Conservation (phyloP, 2,888 invertebrate genomes). For the Ferrisia virgata region DNA sequence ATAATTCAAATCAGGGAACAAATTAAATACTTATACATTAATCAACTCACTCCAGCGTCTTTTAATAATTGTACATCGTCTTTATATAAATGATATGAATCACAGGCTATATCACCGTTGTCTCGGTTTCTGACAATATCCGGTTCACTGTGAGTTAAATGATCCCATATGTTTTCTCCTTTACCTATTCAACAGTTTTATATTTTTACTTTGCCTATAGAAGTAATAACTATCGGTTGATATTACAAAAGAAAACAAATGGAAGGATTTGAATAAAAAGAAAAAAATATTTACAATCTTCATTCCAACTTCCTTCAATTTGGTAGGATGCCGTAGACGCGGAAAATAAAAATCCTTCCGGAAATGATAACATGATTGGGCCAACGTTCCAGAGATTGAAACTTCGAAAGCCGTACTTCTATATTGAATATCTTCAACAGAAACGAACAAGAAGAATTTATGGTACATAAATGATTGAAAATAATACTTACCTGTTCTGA, state of each 20-base stretch:
- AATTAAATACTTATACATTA: neutral
- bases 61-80: constrained; percentile 62
- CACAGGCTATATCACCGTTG: constrained; percentile 65
- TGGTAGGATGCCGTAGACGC: constrained; percentile 62
- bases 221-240: too few relatives aligned
- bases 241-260: neutral
- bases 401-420: too few relatives aligned
- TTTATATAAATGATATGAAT: constrained; percentile 64
- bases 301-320: constrained; percentile 58
- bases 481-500: too few relatives aligned
- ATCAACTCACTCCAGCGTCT: constrained; percentile 56
- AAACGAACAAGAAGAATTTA: too few relatives aligned
- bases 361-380: constrained; percentile 53
- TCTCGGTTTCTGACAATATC: constrained; percentile 58
- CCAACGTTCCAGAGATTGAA: too few relatives aligned
- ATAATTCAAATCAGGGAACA: too few relatives aligned
- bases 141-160: constrained; percentile 59
- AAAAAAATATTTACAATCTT: constrained; percentile 53
- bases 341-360: constrained; percentile 61
- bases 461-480: too few relatives aligned
- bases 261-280: neutral
- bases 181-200: constrained; percentile 55
- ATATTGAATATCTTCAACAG: too few relatives aligned
- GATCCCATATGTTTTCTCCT: constrained; percentile 68
- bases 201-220: neutral